Evolutionary conservation across 2,113 vertebrate species (phyloP).

Genomic region (Melanostigma gelatinosum): DNA sequence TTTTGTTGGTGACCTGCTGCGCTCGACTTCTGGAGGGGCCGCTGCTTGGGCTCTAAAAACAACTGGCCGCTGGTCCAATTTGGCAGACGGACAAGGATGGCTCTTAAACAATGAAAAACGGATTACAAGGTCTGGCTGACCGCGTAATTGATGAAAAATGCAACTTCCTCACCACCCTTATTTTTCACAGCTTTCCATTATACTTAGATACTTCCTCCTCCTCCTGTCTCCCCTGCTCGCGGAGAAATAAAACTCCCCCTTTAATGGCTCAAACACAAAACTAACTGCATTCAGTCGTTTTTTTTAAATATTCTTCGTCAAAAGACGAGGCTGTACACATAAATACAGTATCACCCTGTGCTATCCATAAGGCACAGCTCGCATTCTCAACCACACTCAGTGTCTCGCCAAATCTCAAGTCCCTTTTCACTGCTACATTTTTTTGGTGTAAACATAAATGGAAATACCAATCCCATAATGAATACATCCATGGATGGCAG

Average conservation of each 20-base stretch:
- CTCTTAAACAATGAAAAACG: slow-evolving; percentile 25
- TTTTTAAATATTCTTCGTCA: background rate
- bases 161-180: slow-evolving; percentile 22
- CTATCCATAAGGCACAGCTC: slow-evolving; percentile 64
- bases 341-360: slow-evolving; percentile 20
- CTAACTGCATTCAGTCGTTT: background rate
- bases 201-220: background rate
- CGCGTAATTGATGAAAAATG: slow-evolving; percentile 40
- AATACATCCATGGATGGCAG: slow-evolving; percentile 13
- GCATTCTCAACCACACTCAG: slow-evolving; percentile 75
- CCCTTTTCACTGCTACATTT: background rate
- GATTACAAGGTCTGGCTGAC: slow-evolving; percentile 61
- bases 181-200: slow-evolving; percentile 13
- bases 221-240: background rate
- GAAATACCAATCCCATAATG: slow-evolving; percentile 17
- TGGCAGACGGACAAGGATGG: slow-evolving; percentile 40
- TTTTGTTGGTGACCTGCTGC: slow-evolving; percentile 56
- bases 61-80: slow-evolving; percentile 38
- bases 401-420: slow-evolving; percentile 57
- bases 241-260: background rate
- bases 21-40: background rate
- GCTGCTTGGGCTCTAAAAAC: slow-evolving; percentile 28
- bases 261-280: background rate
- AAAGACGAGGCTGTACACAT: background rate
- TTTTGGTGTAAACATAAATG: slow-evolving; percentile 13